Conservation (phyloP, 2,113 vertebrate genomes). For the Aix galericulata region DNA sequence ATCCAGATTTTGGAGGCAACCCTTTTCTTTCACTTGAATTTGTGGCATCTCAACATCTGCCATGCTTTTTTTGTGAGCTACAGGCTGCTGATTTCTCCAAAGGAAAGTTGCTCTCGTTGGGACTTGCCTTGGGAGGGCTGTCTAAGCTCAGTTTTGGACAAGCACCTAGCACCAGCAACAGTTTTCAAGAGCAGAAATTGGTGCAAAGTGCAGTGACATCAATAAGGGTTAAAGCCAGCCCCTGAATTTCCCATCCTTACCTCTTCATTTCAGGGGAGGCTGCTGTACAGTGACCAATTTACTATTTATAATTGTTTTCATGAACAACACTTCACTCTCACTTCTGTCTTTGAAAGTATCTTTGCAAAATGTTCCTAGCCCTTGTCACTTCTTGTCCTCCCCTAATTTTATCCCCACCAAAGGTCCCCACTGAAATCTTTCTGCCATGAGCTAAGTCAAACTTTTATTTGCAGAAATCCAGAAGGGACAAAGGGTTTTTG, state of each 20-base stretch:
- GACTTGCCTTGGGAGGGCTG: background rate
- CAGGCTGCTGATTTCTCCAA: background rate
- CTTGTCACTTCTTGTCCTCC: background rate
- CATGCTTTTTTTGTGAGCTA: background rate
- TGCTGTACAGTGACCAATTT: background rate
- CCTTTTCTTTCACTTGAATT: background rate
- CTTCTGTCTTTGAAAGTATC: background rate
- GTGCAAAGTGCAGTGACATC: background rate
- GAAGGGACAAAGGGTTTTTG: background rate
- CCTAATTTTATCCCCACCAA: background rate
- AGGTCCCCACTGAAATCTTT: background rate
- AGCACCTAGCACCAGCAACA: background rate
- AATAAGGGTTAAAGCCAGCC: background rate
- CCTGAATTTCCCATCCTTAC: background rate
- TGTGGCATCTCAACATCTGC: background rate
- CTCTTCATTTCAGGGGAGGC: background rate
- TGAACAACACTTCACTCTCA: background rate
- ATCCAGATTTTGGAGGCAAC: background rate
- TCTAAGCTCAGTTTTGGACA: background rate
- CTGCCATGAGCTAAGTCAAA: background rate
- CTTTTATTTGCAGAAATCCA: background rate
- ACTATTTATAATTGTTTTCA: background rate
- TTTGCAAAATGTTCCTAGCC: background rate
- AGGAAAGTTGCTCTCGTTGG: background rate
- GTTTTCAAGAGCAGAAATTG: background rate